Base-by-base conservation (phyloP, 2,797 vertebrate genomes). In the Cygnus olor region DNA sequence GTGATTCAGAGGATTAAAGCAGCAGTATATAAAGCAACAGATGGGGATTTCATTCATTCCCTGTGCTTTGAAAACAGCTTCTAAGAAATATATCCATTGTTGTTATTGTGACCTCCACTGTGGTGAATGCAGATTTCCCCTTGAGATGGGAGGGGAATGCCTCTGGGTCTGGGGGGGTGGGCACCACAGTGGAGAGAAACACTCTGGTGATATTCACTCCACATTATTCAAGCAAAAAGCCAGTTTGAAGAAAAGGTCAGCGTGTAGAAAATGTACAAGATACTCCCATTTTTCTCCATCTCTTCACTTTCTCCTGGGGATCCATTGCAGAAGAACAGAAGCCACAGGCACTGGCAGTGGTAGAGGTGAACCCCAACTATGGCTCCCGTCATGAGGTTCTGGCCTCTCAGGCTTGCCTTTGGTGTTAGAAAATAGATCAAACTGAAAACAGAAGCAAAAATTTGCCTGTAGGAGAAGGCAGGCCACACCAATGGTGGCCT, bases 1-100 rank as follows among this genome's bases (percentile, higher is more conserved):
- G 69, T 72, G 81, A 85, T 80, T 90, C 88, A 87, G 79, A 73
- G 90, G 93, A 91, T 94, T 94, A 95, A 95, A 94, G 42, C 76
- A 89, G 81, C 49, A 89, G 81, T 69, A 80, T 92, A 83, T 60
- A 93, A 81, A 95, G 68, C 47, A 93, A 81, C 95, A 94, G 95
- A 94, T 97, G 90, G 90, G 88, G 95, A 90, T 94, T 92, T 95
- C 57, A 76, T 93, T 96, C 78, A 57, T 96, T 93, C 86, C 34
- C 36, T 9, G 10, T 68, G 68, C 53, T 91, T 89, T 82, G 40
- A 54, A 90, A 96, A 68, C 53, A 85, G 60, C 21, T n/a, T 84
- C 56, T 87, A 34, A 77, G 57, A 78, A 93, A 77, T 64, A 82
- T 28, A 94, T 78, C 61, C 45, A 68, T 72, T 90, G 61, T 77